phyloP scores from a whole-genome alignment of 2,888 invertebrate species.

The Dolichopus griseipennis region DNA sequence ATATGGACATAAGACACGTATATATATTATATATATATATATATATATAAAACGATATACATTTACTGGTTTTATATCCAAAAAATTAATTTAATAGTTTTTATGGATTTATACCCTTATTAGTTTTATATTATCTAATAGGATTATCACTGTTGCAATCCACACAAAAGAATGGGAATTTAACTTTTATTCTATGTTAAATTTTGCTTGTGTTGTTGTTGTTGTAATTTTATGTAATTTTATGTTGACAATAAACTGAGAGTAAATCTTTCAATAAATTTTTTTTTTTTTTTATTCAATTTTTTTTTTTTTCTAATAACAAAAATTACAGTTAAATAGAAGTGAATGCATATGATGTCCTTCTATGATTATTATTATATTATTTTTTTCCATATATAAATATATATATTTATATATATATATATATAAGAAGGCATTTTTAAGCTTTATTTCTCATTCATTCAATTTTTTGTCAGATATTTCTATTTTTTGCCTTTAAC shows the following conservation, averaged over 20 bases:
- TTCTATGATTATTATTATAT: background rate
- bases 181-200: background rate
- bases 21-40: too few relatives aligned
- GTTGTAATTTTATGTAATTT: background rate
- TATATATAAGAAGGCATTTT: too few relatives aligned
- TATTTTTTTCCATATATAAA: background rate
- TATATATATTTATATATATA: too few relatives aligned
- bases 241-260: background rate
- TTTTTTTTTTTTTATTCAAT: too few relatives aligned
- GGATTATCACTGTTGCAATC: background rate
- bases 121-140: slow-evolving; percentile 1
- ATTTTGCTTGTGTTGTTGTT: too few relatives aligned
- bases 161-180: background rate
- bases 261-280: background rate
- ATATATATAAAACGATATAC: too few relatives aligned
- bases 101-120: background rate
- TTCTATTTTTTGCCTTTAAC: background rate
- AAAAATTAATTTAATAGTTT: too few relatives aligned
- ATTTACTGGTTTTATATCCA: too few relatives aligned
- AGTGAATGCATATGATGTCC: background rate
- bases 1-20: too few relatives aligned
- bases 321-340: background rate
- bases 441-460: background rate
- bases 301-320: too few relatives aligned
- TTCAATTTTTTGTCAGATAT: background rate